Evolutionary conservation across 2,797 vertebrate genomes (phyloP).

Genomic region (Pelodytes ibericus): DNA sequence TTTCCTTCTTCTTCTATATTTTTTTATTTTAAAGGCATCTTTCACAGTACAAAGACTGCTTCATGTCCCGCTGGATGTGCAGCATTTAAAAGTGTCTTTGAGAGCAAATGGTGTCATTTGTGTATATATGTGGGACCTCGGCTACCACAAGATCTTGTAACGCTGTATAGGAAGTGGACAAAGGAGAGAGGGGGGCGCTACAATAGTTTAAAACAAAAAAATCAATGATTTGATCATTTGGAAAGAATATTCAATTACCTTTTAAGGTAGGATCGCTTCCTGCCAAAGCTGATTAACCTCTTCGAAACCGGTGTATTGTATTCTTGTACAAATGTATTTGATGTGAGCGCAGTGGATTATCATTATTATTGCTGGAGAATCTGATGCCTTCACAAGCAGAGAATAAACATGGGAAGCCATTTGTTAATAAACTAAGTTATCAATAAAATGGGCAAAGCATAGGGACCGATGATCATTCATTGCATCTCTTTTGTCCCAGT

Average conservation of each 20-base stretch:
- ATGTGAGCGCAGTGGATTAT: too few relatives aligned
- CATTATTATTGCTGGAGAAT: too few relatives aligned
- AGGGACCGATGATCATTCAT: too few relatives aligned
- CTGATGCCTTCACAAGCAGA: too few relatives aligned
- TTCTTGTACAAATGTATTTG: too few relatives aligned
- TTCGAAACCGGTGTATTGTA: neutral
- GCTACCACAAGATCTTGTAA: constrained; percentile 27
- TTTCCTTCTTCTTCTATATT: constrained; percentile 42
- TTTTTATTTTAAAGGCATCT: constrained; percentile 46
- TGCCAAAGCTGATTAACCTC: constrained; percentile 1
- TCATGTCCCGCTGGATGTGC: constrained; percentile 60
- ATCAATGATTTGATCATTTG: neutral
- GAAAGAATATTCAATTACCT: neutral
- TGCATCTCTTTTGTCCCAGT: too few relatives aligned
- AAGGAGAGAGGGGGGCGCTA: neutral
- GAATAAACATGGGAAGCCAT: too few relatives aligned
- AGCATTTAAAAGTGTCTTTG: constrained; percentile 59
- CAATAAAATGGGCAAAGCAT: too few relatives aligned
- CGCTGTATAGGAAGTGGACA: neutral
- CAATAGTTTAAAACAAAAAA: too few relatives aligned
- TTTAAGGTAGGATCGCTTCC: neutral
- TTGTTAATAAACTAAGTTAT: too few relatives aligned
- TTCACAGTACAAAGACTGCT: constrained; percentile 56
- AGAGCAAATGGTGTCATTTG: constrained; percentile 51
- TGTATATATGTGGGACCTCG: neutral